These are phyloP conservation scores for Drosophila triauraria DNA, from an alignment of 1,140 invertebrate species.

Conservation along the genomic window DNA sequence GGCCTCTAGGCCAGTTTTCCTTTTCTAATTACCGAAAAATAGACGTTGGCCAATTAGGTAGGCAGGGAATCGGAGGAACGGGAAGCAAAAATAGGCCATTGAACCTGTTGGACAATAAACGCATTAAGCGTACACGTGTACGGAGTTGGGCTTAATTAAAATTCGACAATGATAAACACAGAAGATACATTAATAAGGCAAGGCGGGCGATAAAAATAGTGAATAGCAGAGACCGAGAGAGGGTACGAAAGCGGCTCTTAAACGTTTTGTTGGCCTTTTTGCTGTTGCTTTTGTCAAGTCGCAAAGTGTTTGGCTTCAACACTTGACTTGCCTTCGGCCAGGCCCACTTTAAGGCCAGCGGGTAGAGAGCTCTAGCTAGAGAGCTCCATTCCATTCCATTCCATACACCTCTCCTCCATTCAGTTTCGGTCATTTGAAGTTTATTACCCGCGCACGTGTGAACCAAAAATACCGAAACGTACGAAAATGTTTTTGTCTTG, in stretches of 20 bases:
- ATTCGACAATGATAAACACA: slow-evolving; percentile 80
- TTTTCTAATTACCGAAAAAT: slow-evolving; percentile 3
- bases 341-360: slow-evolving; percentile 43
- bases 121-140: slow-evolving; percentile 51
- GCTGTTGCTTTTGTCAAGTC: slow-evolving; percentile 18
- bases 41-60: slow-evolving; percentile 12
- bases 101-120: slow-evolving; percentile 50
- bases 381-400: not conserved
- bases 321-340: slow-evolving; percentile 52
- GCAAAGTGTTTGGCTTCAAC: slow-evolving; percentile 56
- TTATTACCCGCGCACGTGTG: slow-evolving; percentile 81
- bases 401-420: slow-evolving; percentile 23
- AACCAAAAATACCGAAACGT: slow-evolving; percentile 82
- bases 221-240: not conserved
- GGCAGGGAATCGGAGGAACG: not conserved
- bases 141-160: slow-evolving; percentile 68
- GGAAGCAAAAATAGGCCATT: slow-evolving; percentile 27
- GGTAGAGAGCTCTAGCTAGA: not conserved
- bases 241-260: slow-evolving; percentile 25
- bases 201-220: slow-evolving; percentile 62
- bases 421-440: slow-evolving; percentile 79
- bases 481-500: slow-evolving; percentile 47
- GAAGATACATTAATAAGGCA: slow-evolving; percentile 75
- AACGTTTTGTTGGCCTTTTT: slow-evolving; percentile 42
- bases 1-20: not conserved